Evolutionary conservation across 2,113 vertebrate genomes (phyloP), one percentile per base, ranked within the genome.

Genomic region (Columba livia): DNA sequence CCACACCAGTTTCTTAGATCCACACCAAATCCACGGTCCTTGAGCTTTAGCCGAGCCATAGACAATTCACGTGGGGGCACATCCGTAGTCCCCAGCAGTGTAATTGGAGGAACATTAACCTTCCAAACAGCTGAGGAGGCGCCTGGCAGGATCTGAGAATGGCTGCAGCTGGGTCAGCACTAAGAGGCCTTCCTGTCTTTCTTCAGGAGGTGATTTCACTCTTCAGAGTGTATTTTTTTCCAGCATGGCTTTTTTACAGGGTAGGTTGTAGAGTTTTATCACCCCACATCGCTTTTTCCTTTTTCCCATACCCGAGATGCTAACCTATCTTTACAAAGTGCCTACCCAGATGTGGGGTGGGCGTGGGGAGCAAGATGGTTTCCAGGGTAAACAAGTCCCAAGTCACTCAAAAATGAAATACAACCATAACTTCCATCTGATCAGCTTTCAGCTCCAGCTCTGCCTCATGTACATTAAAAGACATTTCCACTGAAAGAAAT

Each of bases 81-180:
- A 0, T 56, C 53, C 0, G 0, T 47, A 50, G 50, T 90, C 79
- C 72, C 69, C 51, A 21, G 80, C 5, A 16, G 25, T 73, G 61
- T 91, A 75, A 85, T 50, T 4, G 7, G 88, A 94, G 70, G 65
- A 96, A 67, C 61, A 24, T 81, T 62, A 66, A 62, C 78, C 48
- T 85, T 90, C 34, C 53, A 26, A 91, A 78, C 11, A 91, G 92
- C 88, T 88, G 90, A 89, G 85, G 57, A 1, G 12, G 73, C 7
- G 0, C 73, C 82, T 79, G 71, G 44, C 71, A 57, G 82, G 54
- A 72, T 77, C 64, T 85, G 74, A 72, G 50, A 75, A 20, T 36
- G 70, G 26, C 67, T 48, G 29, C 17, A 48, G 48, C 93, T 95
- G 21, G 81, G 24, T 91, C 92, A 94, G 92, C 88, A 93, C 20